Conservation (phyloP, 1,140 invertebrate species). For the Bilobella aurantiaca region DNA sequence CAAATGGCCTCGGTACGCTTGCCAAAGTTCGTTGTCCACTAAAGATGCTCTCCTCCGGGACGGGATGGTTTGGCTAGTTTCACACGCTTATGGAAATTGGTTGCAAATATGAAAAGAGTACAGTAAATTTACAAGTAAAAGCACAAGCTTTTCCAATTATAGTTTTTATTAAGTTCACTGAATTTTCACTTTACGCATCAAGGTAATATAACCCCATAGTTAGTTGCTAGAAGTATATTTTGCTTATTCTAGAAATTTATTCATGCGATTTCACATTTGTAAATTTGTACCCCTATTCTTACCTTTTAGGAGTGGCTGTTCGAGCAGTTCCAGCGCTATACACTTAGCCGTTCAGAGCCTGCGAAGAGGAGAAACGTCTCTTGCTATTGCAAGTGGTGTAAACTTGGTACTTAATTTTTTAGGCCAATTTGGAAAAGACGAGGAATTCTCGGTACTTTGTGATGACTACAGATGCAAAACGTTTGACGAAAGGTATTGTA, state of each 20-base stretch:
- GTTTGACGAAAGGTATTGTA: slow-evolving; percentile 10
- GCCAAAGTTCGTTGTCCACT: too few species aligned
- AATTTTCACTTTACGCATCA: too few species aligned
- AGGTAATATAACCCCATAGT: too few species aligned
- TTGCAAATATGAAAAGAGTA: too few species aligned
- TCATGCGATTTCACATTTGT: not conserved
- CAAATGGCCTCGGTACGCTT: too few species aligned
- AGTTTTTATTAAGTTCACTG: too few species aligned
- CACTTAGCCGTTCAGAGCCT: slow-evolving; percentile 20
- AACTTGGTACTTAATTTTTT: slow-evolving; percentile 18
- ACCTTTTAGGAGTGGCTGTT: slow-evolving; percentile 14
- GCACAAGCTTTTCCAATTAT: too few species aligned
- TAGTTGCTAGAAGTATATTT: too few species aligned
- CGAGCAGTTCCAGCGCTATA: slow-evolving; percentile 11
- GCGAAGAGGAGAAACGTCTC: slow-evolving; percentile 2
- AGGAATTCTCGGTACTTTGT: not conserved
- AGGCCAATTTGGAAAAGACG: not conserved
- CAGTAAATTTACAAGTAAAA: too few species aligned
- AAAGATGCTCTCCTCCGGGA: too few species aligned
- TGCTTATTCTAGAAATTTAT: not conserved
- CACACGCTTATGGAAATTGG: too few species aligned
- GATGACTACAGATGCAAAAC: slow-evolving; percentile 16
- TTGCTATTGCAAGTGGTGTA: slow-evolving; percentile 19
- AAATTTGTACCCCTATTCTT: not conserved
- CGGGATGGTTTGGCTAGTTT: too few species aligned